These are phyloP conservation scores for Artemisiospiza belli DNA, from an alignment of 2,113 vertebrate species.

Conservation along the genomic window DNA sequence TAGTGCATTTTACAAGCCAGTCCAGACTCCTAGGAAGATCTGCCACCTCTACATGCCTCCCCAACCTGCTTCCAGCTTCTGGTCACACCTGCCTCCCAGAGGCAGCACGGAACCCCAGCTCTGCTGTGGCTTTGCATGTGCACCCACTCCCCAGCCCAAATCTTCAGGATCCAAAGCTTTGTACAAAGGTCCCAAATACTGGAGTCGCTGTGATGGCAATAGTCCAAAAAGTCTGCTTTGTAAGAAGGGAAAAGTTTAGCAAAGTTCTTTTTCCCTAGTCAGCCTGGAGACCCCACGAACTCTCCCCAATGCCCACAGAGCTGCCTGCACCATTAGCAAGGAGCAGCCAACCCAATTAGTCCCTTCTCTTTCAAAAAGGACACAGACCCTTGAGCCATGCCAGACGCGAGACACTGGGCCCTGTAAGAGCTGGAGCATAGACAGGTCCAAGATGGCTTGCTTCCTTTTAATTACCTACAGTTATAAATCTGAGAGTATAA, in stretches of 20 bases:
- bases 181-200: neutral
- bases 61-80: neutral
- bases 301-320: neutral
- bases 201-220: neutral
- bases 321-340: neutral
- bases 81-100: neutral
- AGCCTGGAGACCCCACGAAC: neutral
- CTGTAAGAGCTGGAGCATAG: neutral
- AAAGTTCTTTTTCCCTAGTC: neutral
- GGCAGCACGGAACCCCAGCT: neutral
- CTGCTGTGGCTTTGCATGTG: neutral
- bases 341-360: neutral
- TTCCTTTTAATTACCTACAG: slow-evolving; percentile 27
- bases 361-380: neutral
- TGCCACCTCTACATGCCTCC: neutral
- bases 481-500: slow-evolving; percentile 27
- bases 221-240: neutral
- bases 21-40: neutral
- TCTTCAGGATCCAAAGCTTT: neutral
- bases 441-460: neutral
- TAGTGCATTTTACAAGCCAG: neutral
- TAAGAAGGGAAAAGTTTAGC: neutral
- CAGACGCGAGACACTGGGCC: neutral
- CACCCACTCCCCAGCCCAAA: neutral
- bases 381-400: neutral